phyloP scores from a whole-genome alignment of 2,113 vertebrate species.

The Misgurnus mizolepis region DNA sequence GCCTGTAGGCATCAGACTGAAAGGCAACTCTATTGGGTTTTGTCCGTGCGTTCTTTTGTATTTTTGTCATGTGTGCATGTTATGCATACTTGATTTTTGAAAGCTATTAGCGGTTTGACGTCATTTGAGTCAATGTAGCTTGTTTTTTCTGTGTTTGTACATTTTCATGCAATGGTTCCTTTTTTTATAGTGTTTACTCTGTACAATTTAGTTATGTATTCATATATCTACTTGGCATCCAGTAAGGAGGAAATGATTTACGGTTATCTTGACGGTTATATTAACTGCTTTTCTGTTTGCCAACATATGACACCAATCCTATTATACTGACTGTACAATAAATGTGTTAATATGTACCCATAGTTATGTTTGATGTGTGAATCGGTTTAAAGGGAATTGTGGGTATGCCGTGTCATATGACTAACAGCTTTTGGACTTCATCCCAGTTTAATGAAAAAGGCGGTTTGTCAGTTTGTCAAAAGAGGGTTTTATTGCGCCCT shows the following conservation, averaged over 20 bases:
- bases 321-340: slow-evolving; percentile 13
- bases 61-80: neutral
- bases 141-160: neutral
- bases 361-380: slow-evolving; percentile 15
- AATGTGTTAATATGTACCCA: slow-evolving; percentile 29
- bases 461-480: slow-evolving; percentile 27
- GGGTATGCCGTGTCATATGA: neutral
- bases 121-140: neutral
- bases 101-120: neutral
- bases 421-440: slow-evolving; percentile 32
- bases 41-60: too few relatives aligned
- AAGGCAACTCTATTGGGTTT: too few relatives aligned
- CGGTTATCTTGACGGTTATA: neutral
- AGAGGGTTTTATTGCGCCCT: slow-evolving; percentile 3
- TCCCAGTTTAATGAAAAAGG: slow-evolving; percentile 5
- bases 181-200: too few relatives aligned
- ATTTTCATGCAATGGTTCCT: neutral
- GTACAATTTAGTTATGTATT: too few relatives aligned
- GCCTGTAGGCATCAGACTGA: too few relatives aligned
- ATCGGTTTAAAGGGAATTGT: neutral
- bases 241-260: slow-evolving; percentile 12
- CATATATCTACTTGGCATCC: too few relatives aligned
- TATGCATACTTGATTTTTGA: neutral
- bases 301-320: neutral
- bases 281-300: slow-evolving; percentile 21